A percentile compares a stretch with the other conserved stretches of the same genome.
Conservation (phyloP, 2,797 vertebrate genomes). For the Cyprinodon diabolis region DNA sequence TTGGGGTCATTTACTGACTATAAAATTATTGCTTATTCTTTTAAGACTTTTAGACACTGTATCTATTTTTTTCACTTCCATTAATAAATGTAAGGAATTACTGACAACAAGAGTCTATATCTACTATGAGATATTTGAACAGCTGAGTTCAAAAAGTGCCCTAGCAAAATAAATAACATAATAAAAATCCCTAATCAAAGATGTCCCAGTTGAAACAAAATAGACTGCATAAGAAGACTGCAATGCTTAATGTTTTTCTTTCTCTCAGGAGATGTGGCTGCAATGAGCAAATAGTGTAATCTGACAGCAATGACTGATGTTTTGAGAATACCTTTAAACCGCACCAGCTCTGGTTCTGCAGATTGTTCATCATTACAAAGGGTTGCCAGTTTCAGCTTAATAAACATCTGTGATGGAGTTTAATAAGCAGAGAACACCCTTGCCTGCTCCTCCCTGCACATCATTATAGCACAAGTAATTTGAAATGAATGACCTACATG, state of each 20-base stretch:
- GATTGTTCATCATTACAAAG: not conserved
- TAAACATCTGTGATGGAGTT: not conserved
- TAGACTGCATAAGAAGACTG: not conserved
- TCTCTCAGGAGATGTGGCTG: not conserved
- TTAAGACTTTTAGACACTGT: no score
- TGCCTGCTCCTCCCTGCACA: not conserved
- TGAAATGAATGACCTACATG: not conserved
- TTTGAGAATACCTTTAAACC: not conserved
- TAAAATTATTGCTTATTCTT: no score
- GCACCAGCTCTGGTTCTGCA: not conserved
- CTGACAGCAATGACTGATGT: slow-evolving; percentile 3
- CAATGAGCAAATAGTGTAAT: not conserved
- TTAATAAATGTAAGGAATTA: not conserved
- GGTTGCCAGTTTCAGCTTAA: not conserved
- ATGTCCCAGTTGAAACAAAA: not conserved
- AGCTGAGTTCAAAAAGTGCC: not conserved
- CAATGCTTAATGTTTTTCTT: not conserved
- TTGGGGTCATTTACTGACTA: not conserved
- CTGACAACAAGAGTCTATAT: not conserved
- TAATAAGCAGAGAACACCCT: not conserved
- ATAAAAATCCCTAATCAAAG: not conserved
- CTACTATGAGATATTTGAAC: not conserved
- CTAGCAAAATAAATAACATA: not conserved
- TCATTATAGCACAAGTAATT: not conserved
- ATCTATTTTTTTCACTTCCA: no score